Conservation (phyloP, 1,140 invertebrate genomes). For the Polypedilum pembai region DNA sequence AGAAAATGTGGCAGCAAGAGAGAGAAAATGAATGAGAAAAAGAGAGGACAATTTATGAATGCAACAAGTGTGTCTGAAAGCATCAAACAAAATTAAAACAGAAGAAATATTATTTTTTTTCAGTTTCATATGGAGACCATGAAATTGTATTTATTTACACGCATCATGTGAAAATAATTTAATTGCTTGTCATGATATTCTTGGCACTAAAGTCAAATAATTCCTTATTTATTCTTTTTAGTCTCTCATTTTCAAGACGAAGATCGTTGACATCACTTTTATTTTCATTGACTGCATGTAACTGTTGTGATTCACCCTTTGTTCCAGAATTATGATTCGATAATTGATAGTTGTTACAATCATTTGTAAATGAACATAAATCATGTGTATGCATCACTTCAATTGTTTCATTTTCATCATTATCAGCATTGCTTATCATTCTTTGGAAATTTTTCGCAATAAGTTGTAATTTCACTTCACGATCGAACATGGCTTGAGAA, state of each 20-base stretch:
- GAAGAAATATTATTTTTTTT: too few relatives aligned
- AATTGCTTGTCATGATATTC: conserved; percentile 35
- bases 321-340: conserved; percentile 25
- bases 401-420: conserved; percentile 35
- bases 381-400: conserved; percentile 39
- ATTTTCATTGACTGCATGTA: background rate
- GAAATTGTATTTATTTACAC: background rate
- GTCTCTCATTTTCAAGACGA: conserved; percentile 42
- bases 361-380: conserved; percentile 30
- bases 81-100: background rate
- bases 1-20: background rate
- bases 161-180: background rate
- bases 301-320: background rate
- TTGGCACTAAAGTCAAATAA: conserved; percentile 47
- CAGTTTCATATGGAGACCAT: too few relatives aligned
- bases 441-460: conserved; percentile 43
- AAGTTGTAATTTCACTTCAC: conserved; percentile 43
- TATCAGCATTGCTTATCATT: conserved; percentile 35
- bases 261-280: conserved; percentile 35
- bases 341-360: conserved; percentile 29
- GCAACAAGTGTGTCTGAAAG: background rate
- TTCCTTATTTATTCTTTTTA: conserved; percentile 47
- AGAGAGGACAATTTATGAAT: background rate
- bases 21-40: background rate
- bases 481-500: conserved; percentile 44